Conservation (phyloP, 2,113 vertebrate genomes). For the Neodontobutis hainanensis region DNA sequence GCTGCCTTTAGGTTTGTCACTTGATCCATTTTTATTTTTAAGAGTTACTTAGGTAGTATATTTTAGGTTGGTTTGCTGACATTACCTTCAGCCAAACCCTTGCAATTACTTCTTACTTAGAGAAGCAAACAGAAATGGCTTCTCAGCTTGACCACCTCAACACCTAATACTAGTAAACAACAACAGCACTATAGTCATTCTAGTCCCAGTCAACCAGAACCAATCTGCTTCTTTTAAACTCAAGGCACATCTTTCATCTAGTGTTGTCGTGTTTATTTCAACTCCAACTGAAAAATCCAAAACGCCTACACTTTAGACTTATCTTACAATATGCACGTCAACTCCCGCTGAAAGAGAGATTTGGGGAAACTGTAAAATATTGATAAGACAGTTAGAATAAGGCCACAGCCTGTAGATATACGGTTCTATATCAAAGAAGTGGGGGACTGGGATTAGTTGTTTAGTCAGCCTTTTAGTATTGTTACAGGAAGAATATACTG, state of each 20-base stretch:
- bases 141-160: neutral
- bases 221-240: constrained; percentile 11
- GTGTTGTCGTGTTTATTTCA: neutral
- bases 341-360: neutral
- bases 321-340: neutral
- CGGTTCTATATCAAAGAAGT: neutral
- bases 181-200: constrained; percentile 3
- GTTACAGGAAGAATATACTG: constrained; percentile 30
- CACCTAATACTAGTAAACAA: constrained; percentile 34
- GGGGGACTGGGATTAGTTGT: constrained; percentile 5
- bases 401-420: constrained; percentile 1
- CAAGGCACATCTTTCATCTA: constrained; percentile 45
- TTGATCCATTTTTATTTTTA: constrained; percentile 42
- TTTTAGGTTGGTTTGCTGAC: neutral
- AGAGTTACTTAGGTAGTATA: constrained; percentile 21
- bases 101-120: neutral
- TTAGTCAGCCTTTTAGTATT: constrained; percentile 29
- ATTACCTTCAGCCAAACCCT: neutral
- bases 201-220: constrained; percentile 6
- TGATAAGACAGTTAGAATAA: neutral
- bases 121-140: neutral
- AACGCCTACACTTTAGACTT: too few species aligned
- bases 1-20: constrained; percentile 10
- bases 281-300: too few species aligned
- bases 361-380: neutral